These are phyloP conservation scores for Molanna angustata DNA, from an alignment of 2,888 invertebrate species.

Conservation along the genomic window DNA sequence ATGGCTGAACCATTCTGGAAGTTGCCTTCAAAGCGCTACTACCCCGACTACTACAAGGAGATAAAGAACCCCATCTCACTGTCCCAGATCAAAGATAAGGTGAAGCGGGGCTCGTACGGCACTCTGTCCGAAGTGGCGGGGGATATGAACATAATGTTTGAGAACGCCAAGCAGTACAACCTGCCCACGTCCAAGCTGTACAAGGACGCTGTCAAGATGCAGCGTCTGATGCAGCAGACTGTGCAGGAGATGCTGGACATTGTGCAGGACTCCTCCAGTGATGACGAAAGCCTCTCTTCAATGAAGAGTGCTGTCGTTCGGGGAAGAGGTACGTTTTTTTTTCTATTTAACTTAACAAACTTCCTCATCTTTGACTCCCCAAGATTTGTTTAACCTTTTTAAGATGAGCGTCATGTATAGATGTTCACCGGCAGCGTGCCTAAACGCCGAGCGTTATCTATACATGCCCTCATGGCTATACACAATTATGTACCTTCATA, in stretches of 20 bases:
- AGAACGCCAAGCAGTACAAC: conserved; percentile 91
- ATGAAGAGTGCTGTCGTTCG: conserved; percentile 49
- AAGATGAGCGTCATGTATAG: no score
- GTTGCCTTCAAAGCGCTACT: conserved; percentile 84
- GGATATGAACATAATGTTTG: conserved; percentile 95
- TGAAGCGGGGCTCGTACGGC: conserved; percentile 78
- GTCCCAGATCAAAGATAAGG: conserved; percentile 83
- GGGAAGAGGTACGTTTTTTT: conserved; percentile 45
- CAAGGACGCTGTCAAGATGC: conserved; percentile 80
- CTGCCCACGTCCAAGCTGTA: conserved; percentile 74
- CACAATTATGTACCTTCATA: no score
- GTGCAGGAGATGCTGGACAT: conserved; percentile 70
- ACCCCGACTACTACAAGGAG: conserved; percentile 97
- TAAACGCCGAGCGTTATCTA: no score
- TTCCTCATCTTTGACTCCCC: no score
- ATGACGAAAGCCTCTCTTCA: conserved; percentile 52
- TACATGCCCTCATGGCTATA: no score
- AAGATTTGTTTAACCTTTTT: no score
- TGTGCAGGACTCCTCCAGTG: conserved; percentile 57
- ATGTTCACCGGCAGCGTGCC: no score
- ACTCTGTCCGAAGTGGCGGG: conserved; percentile 86
- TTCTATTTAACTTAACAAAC: no score
- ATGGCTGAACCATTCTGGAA: conserved; percentile 92
- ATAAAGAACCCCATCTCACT: conserved; percentile 95
- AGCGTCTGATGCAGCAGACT: conserved; percentile 79